Evolutionary conservation across 23 tunicate genomes (phyloP).

Genomic region (Trididemnum miniatum): DNA sequence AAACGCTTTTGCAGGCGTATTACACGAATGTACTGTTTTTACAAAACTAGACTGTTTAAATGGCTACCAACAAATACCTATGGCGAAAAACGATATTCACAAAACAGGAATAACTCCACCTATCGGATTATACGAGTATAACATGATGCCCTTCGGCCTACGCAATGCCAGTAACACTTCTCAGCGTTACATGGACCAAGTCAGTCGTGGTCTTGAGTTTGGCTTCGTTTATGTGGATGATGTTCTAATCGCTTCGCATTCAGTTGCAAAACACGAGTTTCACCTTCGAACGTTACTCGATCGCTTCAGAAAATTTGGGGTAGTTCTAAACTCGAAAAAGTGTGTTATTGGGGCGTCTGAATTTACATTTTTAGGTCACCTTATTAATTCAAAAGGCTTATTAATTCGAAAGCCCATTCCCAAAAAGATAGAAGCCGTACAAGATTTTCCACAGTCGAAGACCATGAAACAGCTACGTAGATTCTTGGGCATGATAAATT

Average conservation of each 20-base stretch:
- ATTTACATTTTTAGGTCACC: not conserved
- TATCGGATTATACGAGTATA: not conserved
- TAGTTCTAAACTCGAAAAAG: not conserved
- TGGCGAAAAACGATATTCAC: not conserved
- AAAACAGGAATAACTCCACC: not conserved
- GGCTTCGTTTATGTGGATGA: not conserved
- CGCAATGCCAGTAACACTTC: not conserved
- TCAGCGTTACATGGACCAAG: not conserved
- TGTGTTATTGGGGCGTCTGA: not conserved
- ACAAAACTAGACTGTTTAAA: not conserved
- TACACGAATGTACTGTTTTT: not conserved
- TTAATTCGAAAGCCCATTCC: not conserved
- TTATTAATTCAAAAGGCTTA: not conserved
- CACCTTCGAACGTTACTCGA: not conserved
- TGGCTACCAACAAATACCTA: not conserved
- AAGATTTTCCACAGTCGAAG: not conserved
- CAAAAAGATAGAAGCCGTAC: not conserved
- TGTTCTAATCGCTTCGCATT: not conserved
- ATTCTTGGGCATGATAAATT: not conserved
- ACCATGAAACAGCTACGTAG: not conserved
- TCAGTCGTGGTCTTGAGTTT: not conserved
- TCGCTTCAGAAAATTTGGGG: not conserved
- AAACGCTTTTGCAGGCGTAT: not conserved
- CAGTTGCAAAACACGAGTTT: not conserved
- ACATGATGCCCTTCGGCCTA: not conserved